Base-by-base conservation (phyloP, 2,113 vertebrate species). In the Syngnathus floridae region DNA sequence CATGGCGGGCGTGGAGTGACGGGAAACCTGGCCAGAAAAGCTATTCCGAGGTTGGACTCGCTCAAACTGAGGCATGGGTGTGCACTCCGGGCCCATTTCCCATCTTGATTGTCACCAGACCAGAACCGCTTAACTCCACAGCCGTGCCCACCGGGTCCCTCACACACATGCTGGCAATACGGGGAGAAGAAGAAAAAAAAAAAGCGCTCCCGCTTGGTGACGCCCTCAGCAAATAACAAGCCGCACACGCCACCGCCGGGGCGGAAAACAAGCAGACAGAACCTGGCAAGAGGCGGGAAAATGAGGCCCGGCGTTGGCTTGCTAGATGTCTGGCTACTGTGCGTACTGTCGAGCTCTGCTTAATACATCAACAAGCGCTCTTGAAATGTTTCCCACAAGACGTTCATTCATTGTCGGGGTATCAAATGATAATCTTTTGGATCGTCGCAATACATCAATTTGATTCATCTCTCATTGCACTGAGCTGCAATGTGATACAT, bases 161-260 rank as follows among this genome's bases (percentile, higher is more conserved):
- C 2, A 1, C 40, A 51, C 69, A 74, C 70, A 51, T 10, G 48
- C 48, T 48, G 16, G 46, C 17, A 48, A 48, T 62, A 54, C n/a
- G 11, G 72, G 61, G 62, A 66, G 76, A 68, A 84, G 84, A 87
- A 85, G 77, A 76, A 75, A 55, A 67, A 64, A 82, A 86, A 84
- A 84, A 87, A 86, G 77, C 76, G 14, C 73, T 84, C 57, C 78
- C 70, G 73, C 76, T 72, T 21, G 84, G 84, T 83, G 88, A 90
- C 89, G 85, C 90, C 90, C 88, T 90, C 85, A 43, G 80, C 84
- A 90, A 89, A 90, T 86, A 90, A 87, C 85, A 89, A 81, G 83
- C 77, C 84, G 82, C 78, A 84, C 79, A 88, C 78, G 76, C 79
- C 79, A 86, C 76, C 74, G 83, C 84, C 78, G 57, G 82, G 70